Conservation (phyloP, 2,113 vertebrate species). For the Mesitornis unicolor region DNA sequence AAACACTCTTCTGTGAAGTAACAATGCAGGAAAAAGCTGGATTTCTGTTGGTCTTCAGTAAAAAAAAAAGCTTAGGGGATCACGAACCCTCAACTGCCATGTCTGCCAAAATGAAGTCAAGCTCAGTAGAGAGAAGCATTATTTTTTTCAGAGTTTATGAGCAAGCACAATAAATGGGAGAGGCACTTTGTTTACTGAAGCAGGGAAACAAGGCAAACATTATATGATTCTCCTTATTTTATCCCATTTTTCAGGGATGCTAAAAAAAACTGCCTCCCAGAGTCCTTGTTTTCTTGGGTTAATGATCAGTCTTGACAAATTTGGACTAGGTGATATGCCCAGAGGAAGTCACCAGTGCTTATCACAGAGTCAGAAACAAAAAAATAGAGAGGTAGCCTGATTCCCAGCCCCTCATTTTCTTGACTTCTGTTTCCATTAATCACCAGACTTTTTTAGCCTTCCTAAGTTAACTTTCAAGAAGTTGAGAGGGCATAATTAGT, state of each 20-base stretch:
- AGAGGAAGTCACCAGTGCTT: background rate
- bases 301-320: background rate
- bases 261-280: background rate
- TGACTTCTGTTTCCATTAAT: background rate
- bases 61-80: background rate
- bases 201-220: background rate
- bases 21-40: background rate
- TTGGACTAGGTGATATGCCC: background rate
- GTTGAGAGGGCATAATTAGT: background rate
- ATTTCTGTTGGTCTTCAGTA: background rate
- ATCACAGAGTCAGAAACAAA: too few relatives aligned
- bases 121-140: background rate
- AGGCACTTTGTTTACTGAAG: background rate
- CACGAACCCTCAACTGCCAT: slow-evolving; percentile 13
- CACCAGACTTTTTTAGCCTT: background rate
- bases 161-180: background rate
- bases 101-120: background rate
- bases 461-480: background rate
- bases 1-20: slow-evolving; percentile 2
- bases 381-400: background rate
- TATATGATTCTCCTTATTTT: background rate
- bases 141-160: background rate
- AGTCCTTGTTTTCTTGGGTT: background rate
- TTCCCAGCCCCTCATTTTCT: background rate
- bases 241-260: background rate